Percentiles rank a stretch among this genome's conserved stretches.
phyloP scores from a whole-genome alignment of 2,888 invertebrate species.

The Drosophila neutralis region DNA sequence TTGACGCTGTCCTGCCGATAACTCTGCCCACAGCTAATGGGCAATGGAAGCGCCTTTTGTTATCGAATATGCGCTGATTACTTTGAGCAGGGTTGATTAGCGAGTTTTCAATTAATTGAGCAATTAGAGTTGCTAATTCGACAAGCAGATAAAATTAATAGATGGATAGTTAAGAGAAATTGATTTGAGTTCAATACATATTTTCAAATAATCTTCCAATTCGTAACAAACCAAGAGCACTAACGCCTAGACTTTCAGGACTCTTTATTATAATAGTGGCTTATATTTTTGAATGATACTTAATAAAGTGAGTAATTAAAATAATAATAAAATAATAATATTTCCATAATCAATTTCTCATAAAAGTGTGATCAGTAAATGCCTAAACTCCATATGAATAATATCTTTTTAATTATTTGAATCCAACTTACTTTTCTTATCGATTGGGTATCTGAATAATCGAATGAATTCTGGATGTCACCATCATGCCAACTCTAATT shows the following conservation, averaged over 20 bases:
- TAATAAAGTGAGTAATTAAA: background rate
- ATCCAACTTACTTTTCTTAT: background rate
- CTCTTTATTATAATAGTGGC: fast-evolving
- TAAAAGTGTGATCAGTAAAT: background rate
- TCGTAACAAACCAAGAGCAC: background rate
- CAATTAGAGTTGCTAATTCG: conserved; percentile 27
- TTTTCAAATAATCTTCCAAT: background rate
- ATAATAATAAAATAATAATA: background rate
- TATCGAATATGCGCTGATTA: conserved; percentile 47
- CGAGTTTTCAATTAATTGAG: conserved; percentile 40
- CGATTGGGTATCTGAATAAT: background rate
- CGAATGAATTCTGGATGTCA: background rate
- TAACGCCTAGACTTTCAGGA: background rate
- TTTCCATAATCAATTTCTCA: background rate
- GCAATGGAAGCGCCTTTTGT: conserved; percentile 23
- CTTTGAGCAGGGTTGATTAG: conserved; percentile 37
- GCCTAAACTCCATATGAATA: background rate
- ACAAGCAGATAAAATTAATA: conserved; percentile 1
- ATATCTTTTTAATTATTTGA: background rate
- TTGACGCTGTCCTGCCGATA: conserved; percentile 9
- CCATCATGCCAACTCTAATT: conserved; percentile 20
- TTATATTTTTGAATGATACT: background rate
- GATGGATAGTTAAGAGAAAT: background rate
- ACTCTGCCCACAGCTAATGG: conserved; percentile 4
- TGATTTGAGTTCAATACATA: background rate